Evolutionary conservation across 1,140 invertebrate species (phyloP).

Genomic region (Zaprionus davidi): DNA sequence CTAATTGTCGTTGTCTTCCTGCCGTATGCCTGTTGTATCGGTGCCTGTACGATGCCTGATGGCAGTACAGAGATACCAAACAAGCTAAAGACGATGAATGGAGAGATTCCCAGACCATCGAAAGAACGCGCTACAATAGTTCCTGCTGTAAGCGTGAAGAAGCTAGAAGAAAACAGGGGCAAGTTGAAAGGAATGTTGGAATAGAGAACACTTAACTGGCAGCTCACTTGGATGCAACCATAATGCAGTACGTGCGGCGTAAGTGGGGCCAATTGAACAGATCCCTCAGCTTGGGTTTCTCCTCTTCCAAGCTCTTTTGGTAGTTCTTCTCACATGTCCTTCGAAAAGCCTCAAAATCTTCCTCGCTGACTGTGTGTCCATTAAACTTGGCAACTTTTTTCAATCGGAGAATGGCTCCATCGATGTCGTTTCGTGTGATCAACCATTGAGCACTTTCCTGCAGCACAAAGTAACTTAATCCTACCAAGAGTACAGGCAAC

Average conservation of each 20-base stretch:
- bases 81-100: slow-evolving; percentile 77
- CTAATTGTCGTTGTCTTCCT: slow-evolving; percentile 82
- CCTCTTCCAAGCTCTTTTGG: neutral
- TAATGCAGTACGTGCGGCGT: neutral
- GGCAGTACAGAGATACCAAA: slow-evolving; percentile 85
- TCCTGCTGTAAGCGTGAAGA: slow-evolving; percentile 81
- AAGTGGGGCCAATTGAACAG: neutral
- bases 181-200: neutral
- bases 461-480: slow-evolving; percentile 85
- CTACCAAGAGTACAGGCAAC: slow-evolving; percentile 84
- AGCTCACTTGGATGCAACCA: neutral
- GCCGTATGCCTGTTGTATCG: slow-evolving; percentile 85
- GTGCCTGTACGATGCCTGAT: slow-evolving; percentile 85
- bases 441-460: slow-evolving; percentile 88
- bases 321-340: neutral
- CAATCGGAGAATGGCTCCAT: slow-evolving; percentile 85
- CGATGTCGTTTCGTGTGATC: slow-evolving; percentile 85
- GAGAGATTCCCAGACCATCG: slow-evolving; percentile 85
- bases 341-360: slow-evolving; percentile 84
- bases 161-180: neutral
- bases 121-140: slow-evolving; percentile 87
- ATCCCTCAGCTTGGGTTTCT: neutral
- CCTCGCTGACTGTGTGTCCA: slow-evolving; percentile 84
- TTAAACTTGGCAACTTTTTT: slow-evolving; percentile 86
- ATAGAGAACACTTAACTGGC: neutral